A percentile compares a stretch with the other conserved stretches of the same genome.
Evolutionary conservation across 2,113 vertebrate species (phyloP).

Genomic region (Xenus cinereus): DNA sequence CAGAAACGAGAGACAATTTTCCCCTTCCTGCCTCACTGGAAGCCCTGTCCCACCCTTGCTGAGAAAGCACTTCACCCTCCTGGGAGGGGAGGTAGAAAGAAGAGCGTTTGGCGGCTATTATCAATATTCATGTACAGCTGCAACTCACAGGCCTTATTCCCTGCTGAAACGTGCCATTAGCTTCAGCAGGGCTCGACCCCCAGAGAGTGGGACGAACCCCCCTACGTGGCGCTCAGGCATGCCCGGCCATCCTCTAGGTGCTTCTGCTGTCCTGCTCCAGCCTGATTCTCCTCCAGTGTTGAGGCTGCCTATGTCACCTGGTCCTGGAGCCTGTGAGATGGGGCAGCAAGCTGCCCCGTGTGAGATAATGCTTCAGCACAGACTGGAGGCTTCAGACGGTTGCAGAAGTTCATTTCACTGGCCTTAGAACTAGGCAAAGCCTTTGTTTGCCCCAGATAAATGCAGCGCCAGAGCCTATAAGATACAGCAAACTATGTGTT

Average conservation of each 20-base stretch:
- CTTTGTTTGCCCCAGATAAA: neutral
- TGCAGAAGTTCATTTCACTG: neutral
- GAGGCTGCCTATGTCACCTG: neutral
- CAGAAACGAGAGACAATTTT: neutral
- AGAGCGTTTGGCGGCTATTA: neutral
- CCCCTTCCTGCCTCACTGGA: conserved; percentile 41
- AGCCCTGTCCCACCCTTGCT: conserved; percentile 48
- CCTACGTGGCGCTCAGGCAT: neutral
- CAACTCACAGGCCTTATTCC: neutral
- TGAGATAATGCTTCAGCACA: neutral
- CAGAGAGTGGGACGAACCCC: neutral
- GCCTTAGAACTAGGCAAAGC: neutral
- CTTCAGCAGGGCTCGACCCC: neutral
- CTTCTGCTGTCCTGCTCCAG: neutral
- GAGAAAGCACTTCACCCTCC: conserved; percentile 49
- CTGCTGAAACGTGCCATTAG: neutral
- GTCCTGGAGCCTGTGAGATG: neutral
- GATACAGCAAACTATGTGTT: neutral
- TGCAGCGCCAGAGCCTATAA: neutral
- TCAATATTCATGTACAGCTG: conserved; percentile 61
- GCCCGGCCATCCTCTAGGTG: neutral
- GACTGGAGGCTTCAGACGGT: neutral
- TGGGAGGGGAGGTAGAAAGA: conserved; percentile 23
- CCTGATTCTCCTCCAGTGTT: neutral
- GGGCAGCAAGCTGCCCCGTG: neutral